phyloP scores from a whole-genome alignment of 2,113 vertebrate genomes.

The Sebastes schlegelii region DNA sequence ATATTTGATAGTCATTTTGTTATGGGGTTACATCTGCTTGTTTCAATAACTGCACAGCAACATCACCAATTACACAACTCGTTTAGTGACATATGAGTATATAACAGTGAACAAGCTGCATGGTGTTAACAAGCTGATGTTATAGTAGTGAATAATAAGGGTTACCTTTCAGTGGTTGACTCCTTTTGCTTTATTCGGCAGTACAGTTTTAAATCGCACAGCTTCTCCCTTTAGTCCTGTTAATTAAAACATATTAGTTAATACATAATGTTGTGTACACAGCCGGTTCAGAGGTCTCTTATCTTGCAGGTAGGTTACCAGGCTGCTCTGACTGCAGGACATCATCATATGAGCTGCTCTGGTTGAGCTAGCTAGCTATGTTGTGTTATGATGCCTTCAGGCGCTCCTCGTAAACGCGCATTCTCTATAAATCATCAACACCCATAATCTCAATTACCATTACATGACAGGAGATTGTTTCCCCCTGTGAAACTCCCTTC shows the following conservation, averaged over 20 bases:
- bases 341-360: neutral
- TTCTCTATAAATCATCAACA: neutral
- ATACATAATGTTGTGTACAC: too few species aligned
- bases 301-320: constrained; percentile 4
- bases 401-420: constrained; percentile 1
- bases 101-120: too few species aligned
- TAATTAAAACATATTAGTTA: constrained; percentile 19
- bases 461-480: neutral
- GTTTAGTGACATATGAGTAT: neutral
- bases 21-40: neutral
- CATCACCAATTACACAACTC: neutral
- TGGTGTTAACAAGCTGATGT: neutral
- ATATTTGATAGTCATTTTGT: too few species aligned
- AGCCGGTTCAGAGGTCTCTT: neutral
- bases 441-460: neutral
- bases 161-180: constrained; percentile 49
- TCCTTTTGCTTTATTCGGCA: neutral
- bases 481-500: neutral
- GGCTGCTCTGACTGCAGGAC: neutral
- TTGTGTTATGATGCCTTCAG: constrained; percentile 42
- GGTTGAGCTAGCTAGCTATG: neutral
- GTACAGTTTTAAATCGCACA: neutral
- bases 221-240: neutral
- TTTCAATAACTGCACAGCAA: neutral
- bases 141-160: constrained; percentile 2